These are phyloP conservation scores for Danio kyathit DNA, from an alignment of 2,797 vertebrate genomes.

Conservation along the genomic window DNA sequence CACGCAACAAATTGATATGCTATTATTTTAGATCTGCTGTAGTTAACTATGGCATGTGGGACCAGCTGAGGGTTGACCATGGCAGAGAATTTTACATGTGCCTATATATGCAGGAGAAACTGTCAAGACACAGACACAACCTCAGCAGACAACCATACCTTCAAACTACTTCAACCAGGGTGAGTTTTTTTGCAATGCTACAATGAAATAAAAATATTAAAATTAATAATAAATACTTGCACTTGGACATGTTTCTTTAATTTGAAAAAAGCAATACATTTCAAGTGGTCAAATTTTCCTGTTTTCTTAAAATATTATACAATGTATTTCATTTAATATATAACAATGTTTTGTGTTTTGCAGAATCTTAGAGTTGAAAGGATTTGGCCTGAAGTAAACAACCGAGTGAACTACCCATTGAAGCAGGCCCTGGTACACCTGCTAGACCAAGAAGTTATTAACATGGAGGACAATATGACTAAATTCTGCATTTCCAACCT, in stretches of 20 bases:
- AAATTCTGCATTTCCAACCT: slow-evolving; percentile 50
- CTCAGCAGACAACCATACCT: slow-evolving; percentile 1
- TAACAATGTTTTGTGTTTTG: not conserved
- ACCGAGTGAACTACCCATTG: slow-evolving; percentile 44
- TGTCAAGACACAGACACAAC: slow-evolving; percentile 8
- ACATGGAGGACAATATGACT: slow-evolving; percentile 41
- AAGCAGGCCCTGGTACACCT: slow-evolving; percentile 49
- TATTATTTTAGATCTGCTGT: slow-evolving; percentile 40
- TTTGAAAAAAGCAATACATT: not conserved
- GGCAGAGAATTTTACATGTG: slow-evolving; percentile 23
- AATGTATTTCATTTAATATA: not conserved
- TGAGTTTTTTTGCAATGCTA: not conserved
- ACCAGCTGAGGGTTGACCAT: slow-evolving; percentile 20
- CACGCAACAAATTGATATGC: no score
- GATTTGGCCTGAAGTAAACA: slow-evolving; percentile 50
- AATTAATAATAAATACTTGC: not conserved
- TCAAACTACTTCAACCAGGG: not conserved
- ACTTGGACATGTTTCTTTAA: no score
- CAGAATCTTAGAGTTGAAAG: slow-evolving; percentile 49
- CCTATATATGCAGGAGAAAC: slow-evolving; percentile 21
- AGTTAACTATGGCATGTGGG: slow-evolving; percentile 26
- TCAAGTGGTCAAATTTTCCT: not conserved
- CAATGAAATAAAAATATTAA: not conserved
- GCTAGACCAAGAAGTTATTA: slow-evolving; percentile 38
- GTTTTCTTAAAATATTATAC: not conserved